Conservation (phyloP, 2,888 invertebrate species). For the Podabrus alpinus region DNA sequence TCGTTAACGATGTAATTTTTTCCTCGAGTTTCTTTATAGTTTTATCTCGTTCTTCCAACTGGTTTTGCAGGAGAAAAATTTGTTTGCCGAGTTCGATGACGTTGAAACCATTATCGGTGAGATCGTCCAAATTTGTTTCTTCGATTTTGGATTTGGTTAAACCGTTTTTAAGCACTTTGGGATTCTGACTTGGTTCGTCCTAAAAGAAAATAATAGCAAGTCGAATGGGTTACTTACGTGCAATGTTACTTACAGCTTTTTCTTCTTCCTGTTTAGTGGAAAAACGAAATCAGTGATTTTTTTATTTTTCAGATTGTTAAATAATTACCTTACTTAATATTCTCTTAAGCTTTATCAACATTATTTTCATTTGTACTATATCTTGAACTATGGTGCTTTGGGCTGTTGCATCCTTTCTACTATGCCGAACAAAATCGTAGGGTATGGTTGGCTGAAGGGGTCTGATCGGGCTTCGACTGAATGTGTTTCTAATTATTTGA, state of each 20-base stretch:
- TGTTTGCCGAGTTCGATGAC: neutral
- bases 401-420: neutral
- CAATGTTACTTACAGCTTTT: neutral
- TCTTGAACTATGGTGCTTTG: neutral
- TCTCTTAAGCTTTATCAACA: neutral
- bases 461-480: neutral
- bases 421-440: neutral
- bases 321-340: neutral
- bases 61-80: neutral
- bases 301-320: neutral
- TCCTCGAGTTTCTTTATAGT: neutral
- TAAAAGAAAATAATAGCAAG: neutral
- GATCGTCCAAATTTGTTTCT: neutral
- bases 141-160: neutral
- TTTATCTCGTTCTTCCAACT: neutral
- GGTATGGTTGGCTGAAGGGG: neutral
- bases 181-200: neutral
- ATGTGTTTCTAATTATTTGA: neutral
- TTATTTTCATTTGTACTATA: constrained; percentile 1
- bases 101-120: neutral
- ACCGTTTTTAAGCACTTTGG: neutral
- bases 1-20: neutral
- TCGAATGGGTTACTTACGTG: neutral
- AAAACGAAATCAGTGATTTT: neutral
- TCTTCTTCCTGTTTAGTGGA: neutral